phyloP scores from a whole-genome alignment of 2,113 vertebrate species.

The Erinaceus europaeus region DNA sequence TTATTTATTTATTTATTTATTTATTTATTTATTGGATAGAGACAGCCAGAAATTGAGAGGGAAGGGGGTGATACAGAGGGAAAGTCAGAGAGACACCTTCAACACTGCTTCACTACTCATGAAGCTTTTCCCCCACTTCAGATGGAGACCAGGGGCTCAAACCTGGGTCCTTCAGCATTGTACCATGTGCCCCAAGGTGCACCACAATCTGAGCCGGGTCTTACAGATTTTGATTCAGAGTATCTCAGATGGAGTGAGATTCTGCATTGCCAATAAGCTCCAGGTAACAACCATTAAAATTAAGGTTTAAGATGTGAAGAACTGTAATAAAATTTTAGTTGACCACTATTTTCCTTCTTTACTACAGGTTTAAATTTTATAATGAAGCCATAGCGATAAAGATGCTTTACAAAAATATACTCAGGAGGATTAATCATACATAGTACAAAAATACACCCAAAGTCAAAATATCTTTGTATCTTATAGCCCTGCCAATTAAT shows the following conservation, averaged over 20 bases:
- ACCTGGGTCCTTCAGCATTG: no score
- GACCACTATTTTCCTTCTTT: neutral
- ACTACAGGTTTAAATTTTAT: neutral
- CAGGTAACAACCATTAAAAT: neutral
- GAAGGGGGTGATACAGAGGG: no score
- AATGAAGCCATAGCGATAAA: neutral
- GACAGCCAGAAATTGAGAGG: no score
- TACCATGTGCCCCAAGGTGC: no score
- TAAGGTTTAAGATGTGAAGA: neutral
- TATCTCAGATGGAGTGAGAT: neutral
- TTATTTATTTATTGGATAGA: no score
- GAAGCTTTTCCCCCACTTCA: no score
- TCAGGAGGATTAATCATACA: no score
- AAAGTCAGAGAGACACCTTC: no score
- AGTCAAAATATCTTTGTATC: neutral
- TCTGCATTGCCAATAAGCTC: neutral
- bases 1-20: no score
- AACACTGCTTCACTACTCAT: no score
- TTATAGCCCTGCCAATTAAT: neutral
- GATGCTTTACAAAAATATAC: neutral
- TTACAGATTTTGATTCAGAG: neutral
- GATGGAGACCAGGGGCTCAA: no score
- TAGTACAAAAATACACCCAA: neutral
- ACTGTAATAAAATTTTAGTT: neutral
- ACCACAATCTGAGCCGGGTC: no score